Conservation (phyloP, 2,888 invertebrate genomes). For the Xylota sylvarum region DNA sequence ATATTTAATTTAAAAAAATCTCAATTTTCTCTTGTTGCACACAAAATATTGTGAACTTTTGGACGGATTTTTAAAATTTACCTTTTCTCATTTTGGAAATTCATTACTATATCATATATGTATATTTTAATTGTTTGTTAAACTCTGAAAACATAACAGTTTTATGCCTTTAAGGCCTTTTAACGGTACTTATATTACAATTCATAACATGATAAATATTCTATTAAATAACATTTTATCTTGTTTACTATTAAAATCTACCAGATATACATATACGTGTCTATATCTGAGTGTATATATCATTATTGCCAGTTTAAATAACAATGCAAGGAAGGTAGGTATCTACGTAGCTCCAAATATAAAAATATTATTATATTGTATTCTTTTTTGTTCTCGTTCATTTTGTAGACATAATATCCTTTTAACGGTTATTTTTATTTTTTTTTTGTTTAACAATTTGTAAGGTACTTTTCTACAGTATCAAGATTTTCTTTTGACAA, state of each 20-base stretch:
- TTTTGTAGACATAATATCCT: constrained; percentile 72
- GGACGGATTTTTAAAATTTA: constrained; percentile 77
- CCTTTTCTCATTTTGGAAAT: constrained; percentile 70
- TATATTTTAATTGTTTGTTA: constrained; percentile 78
- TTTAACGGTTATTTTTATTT: constrained; percentile 44
- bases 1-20: constrained; percentile 66
- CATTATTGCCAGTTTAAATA: constrained; percentile 77
- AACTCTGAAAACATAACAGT: constrained; percentile 84
- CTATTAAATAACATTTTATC: constrained; percentile 74
- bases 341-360: constrained; percentile 84
- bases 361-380: constrained; percentile 79
- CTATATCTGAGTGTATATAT: constrained; percentile 76
- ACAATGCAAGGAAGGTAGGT: constrained; percentile 82
- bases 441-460: constrained; percentile 66
- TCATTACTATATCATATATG: constrained; percentile 60
- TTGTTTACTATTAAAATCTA: constrained; percentile 75
- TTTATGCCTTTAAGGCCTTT: constrained; percentile 81
- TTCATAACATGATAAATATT: constrained; percentile 77
- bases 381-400: constrained; percentile 69
- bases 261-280: constrained; percentile 74
- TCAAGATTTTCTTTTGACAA: constrained; percentile 74
- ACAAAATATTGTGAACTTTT: constrained; percentile 77
- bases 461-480: constrained; percentile 76
- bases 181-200: constrained; percentile 78
- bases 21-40: constrained; percentile 71